Evolutionary conservation across 2,888 invertebrate species (phyloP), one percentile per base, ranked within the genome.

Genomic region (Zaprionus obscuricornis): DNA sequence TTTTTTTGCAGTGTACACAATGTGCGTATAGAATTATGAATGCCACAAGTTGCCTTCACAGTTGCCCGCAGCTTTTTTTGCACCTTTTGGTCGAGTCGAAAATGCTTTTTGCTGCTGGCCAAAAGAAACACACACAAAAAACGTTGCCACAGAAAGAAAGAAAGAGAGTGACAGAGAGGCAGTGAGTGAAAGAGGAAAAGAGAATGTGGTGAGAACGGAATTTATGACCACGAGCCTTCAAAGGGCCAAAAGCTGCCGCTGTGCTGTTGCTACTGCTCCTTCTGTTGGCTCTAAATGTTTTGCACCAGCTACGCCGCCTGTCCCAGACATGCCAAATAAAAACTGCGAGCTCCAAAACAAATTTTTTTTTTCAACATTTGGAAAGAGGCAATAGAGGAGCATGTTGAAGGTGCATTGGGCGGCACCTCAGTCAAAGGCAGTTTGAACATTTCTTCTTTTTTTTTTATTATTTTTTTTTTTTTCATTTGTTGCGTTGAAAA

Each of bases 141-240:
- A 24, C 29, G 51, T 45, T 46, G 51, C 45, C 40, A 51, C 60
- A 54, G 50, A 49, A 39, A 31, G 27, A 29, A 26, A 7, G 31
- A 24, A 27, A 7, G 27, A 10, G 26, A 34, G 18, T 13, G 31
- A 2, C 36, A 26, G 20, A 27, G 22, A 8, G 55, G 18, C 13
- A 17, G n/a, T 4, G 11, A 27, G 31, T 5, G 18, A 55, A 22
- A 14, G 43, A 16, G 22, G 11, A 24, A 27, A 13, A 10, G 42
- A 39, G 57, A 86, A 76, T 87, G 86, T 85, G 86, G 86, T 76
- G 86, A 78, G 85, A 84, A 86, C 59, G 78, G 81, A 87, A 86
- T 86, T 87, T 86, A 87, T 87, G 72, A 85, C 82, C 87, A 71
- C 66, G 74, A 78, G 82, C 81, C 81, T 71, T 73, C 74, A 73